Evolutionary conservation across 2,888 invertebrate genomes (phyloP).

Genomic region (Villa cingulata): DNA sequence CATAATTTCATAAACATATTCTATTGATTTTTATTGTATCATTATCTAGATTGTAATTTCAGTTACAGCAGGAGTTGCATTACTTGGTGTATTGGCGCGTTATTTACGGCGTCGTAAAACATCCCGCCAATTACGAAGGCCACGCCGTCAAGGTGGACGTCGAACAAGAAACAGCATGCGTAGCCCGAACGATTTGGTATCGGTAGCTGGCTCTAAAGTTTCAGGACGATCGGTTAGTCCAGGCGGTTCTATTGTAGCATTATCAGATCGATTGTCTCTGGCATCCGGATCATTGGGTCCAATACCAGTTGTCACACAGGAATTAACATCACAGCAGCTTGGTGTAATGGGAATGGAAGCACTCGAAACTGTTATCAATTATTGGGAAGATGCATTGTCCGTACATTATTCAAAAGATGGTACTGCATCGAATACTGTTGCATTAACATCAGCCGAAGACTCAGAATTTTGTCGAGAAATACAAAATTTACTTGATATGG

Average conservation of each 20-base stretch:
- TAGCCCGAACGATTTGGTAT: conserved; percentile 57
- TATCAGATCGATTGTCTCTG: conserved; percentile 52
- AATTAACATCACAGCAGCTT: conserved; percentile 71
- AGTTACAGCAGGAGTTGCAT: conserved; percentile 50
- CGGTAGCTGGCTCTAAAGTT: conserved; percentile 52
- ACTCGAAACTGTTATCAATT: conserved; percentile 77
- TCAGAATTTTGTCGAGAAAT: conserved; percentile 73
- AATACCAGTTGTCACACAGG: conserved; percentile 40
- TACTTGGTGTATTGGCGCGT: conserved; percentile 70
- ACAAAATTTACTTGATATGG: conserved; percentile 66
- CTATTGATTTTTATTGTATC: background rate
- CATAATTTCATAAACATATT: background rate
- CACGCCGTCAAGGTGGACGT: conserved; percentile 44
- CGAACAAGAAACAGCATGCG: conserved; percentile 44
- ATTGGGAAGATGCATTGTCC: conserved; percentile 89
- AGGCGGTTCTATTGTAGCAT: conserved; percentile 41
- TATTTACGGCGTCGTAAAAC: conserved; percentile 60
- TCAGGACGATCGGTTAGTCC: conserved; percentile 46
- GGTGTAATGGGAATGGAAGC: conserved; percentile 92
- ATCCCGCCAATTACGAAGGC: conserved; percentile 44
- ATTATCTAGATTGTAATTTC: conserved; percentile 36
- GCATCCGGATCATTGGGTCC: conserved; percentile 53
- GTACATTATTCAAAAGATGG: conserved; percentile 48
- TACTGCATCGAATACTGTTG: conserved; percentile 40
- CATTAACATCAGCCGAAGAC: conserved; percentile 69